A percentile compares a stretch with the other conserved stretches of the same genome.
Conservation (phyloP, 2,113 vertebrate genomes). For the Gobius niger region DNA sequence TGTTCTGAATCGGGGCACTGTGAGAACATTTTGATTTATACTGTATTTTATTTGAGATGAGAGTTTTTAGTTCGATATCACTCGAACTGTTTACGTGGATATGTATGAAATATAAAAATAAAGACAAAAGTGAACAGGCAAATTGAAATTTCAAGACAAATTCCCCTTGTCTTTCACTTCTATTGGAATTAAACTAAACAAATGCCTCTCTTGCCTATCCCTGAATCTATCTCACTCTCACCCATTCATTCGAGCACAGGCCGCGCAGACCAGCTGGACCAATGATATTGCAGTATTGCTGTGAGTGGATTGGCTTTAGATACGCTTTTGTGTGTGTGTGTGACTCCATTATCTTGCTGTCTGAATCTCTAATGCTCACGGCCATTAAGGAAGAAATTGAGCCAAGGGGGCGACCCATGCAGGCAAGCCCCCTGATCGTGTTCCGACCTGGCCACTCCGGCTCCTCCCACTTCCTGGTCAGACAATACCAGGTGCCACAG, state of each 20-base stretch:
- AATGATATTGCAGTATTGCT: neutral
- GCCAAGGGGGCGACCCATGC: conserved; percentile 28
- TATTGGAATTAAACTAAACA: no score
- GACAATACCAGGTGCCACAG: conserved; percentile 53
- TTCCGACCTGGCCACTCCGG: conserved; percentile 46
- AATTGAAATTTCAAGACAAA: no score
- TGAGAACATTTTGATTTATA: no score
- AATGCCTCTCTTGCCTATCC: no score
- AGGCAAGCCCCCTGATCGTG: conserved; percentile 52
- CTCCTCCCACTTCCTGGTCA: conserved; percentile 58
- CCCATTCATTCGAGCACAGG: neutral
- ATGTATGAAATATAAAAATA: no score
- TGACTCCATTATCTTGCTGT: conserved; percentile 36
- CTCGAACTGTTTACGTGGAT: no score
- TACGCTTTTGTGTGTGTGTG: neutral
- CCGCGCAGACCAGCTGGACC: neutral
- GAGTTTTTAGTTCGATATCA: no score
- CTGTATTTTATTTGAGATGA: no score
- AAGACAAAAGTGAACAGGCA: no score
- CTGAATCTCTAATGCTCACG: conserved; percentile 24
- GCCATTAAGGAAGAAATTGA: conserved; percentile 17
- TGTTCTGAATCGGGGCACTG: no score
- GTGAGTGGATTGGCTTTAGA: neutral
- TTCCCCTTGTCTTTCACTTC: no score
- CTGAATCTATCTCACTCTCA: neutral